Evolutionary conservation across 2,797 vertebrate genomes (phyloP).

Genomic region (Sciurus carolinensis): DNA sequence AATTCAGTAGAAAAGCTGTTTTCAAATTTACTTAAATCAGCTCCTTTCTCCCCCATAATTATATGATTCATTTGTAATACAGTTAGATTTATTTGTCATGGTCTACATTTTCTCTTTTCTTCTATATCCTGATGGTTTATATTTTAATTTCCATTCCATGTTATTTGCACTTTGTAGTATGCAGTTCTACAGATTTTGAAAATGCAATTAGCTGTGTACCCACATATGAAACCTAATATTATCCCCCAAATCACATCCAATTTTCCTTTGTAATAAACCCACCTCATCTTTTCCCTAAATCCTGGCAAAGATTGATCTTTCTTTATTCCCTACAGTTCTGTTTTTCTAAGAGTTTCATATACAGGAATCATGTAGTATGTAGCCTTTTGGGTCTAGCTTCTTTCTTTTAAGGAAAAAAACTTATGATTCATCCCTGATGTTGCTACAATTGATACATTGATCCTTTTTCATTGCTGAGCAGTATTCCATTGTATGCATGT

Average conservation of each 20-base stretch:
- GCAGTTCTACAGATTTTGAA: not conserved
- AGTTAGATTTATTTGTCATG: conserved; percentile 48
- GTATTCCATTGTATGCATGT: not conserved
- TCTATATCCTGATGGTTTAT: not conserved
- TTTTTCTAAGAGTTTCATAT: not conserved
- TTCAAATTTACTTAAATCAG: not conserved
- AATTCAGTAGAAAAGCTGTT: not conserved
- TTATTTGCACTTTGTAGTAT: not conserved
- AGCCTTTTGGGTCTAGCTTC: not conserved
- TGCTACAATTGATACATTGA: not conserved
- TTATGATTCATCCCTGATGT: not conserved
- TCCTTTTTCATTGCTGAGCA: not conserved
- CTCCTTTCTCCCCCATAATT: not conserved
- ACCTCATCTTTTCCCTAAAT: not conserved
- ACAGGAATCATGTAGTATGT: not conserved
- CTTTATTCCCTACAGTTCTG: not conserved
- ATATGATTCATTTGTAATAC: not conserved
- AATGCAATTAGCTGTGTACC: not conserved
- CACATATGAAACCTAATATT: not conserved
- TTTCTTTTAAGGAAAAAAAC: not conserved
- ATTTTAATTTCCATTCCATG: not conserved
- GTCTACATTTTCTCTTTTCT: not conserved
- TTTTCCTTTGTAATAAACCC: not conserved
- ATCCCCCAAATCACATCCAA: not conserved
- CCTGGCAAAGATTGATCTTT: not conserved